Evolutionary conservation across 2,888 invertebrate genomes (phyloP), one percentile per base, ranked within the genome.

Genomic region (Eledona agricola): DNA sequence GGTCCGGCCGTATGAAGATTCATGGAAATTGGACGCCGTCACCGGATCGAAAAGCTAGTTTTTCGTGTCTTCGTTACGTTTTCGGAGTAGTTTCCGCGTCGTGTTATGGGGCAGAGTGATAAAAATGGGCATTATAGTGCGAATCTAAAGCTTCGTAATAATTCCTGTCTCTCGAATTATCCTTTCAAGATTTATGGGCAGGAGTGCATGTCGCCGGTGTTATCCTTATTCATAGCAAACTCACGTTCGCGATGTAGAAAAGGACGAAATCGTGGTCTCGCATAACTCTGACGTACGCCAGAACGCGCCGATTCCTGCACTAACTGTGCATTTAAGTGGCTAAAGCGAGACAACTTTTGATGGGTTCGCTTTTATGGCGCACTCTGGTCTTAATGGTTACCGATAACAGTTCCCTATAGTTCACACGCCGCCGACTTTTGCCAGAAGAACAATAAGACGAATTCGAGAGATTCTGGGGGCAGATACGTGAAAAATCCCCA

Each of bases 291-390:
- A 45, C 45, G 45, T 45, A 32, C 9, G 19, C 29, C 25, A 46
- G 34, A 51, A 43, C 35, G 20, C 29, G 45, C 34, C 51, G 46
- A 45, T 55, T 59, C 52, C 49, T 58, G 57, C 55, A 59, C 57
- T 63, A 60, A 58, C 58, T 60, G 62, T 66, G 59, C 63, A 64
- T 69, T 70, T 69, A 70, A 71, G 72, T 70, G 68, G 69, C 66
- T 65, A 62, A 64, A 69, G 67, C 70, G 68, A 69, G 70, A 70
- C 69, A 67, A 70, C 64, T 69, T 71, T 72, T 72, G 70, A 72
- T 72, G 70, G 68, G 67, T 66, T 68, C 62, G 64, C 65, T 69
- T 72, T 72, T 72, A 72, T 64, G 66, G 65, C 66, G 67, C 67
- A 68, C 69, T 72, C 68, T 64, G 66, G 59, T 58, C 66, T 71